Percentiles rank a stretch among this genome's conserved stretches.
phyloP scores from a whole-genome alignment of 2,888 invertebrate species.

The Oscheius sp. region DNA sequence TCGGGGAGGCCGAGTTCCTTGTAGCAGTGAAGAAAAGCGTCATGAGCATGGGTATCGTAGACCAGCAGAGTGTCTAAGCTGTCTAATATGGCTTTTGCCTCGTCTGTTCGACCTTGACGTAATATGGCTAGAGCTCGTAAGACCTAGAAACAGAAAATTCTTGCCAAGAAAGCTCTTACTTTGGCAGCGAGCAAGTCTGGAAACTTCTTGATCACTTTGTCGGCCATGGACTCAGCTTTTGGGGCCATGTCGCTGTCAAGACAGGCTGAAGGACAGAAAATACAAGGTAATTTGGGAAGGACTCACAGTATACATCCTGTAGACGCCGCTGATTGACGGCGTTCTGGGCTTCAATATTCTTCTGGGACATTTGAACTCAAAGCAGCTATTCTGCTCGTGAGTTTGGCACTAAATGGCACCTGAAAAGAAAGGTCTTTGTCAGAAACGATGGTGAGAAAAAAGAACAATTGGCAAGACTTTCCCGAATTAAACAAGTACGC shows the following conservation, averaged over 20 bases:
- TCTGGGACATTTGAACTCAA: too few species aligned
- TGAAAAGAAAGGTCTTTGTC: too few species aligned
- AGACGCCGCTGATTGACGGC: constrained; percentile 1
- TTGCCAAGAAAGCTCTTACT: constrained; percentile 68
- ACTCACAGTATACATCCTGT: constrained; percentile 19
- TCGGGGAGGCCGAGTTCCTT: constrained; percentile 77
- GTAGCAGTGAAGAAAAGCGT: constrained; percentile 94
- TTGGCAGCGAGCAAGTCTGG: constrained; percentile 88
- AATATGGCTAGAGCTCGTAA: constrained; percentile 91
- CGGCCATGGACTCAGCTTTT: constrained; percentile 94
- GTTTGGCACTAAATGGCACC: too few species aligned
- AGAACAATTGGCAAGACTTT: too few species aligned
- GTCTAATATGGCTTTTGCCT: constrained; percentile 84
- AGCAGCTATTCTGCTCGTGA: too few species aligned
- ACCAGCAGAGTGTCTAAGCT: constrained; percentile 82
- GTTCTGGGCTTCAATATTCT: too few species aligned
- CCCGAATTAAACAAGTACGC: too few species aligned
- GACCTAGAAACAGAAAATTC: constrained; percentile 76
- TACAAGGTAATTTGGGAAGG: neutral
- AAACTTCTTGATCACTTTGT: constrained; percentile 93
- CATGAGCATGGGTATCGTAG: constrained; percentile 90
- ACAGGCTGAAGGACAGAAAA: constrained; percentile 24
- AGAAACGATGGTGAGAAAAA: too few species aligned
- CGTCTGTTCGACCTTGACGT: constrained; percentile 86
- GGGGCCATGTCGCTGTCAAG: constrained; percentile 86